These are phyloP conservation scores for Oceanodroma leucorhoa DNA, from an alignment of 2,797 vertebrate species.

Conservation along the genomic window DNA sequence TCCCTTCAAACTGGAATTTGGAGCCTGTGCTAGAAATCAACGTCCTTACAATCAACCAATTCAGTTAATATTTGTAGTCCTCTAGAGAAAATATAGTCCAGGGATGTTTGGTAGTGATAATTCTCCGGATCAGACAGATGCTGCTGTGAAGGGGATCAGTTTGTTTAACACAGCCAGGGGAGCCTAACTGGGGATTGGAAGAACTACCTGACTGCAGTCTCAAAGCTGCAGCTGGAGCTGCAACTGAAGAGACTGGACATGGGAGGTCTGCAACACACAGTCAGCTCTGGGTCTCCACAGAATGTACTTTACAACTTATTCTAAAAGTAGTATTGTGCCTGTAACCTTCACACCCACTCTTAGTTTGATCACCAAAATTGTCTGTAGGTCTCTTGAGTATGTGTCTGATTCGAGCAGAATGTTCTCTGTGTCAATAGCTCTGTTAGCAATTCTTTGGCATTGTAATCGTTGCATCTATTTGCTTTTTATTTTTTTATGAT, in stretches of 20 bases:
- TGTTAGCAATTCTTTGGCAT: neutral
- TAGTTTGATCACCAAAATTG: neutral
- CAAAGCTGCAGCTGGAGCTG: neutral
- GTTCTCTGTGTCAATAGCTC: neutral
- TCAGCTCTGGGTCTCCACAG: neutral
- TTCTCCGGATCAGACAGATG: neutral
- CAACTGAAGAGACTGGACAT: neutral
- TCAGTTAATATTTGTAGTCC: neutral
- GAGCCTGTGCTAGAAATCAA: neutral
- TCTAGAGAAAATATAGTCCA: neutral
- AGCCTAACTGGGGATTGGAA: neutral
- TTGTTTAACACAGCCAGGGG: neutral
- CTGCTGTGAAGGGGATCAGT: neutral
- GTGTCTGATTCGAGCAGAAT: neutral
- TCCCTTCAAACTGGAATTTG: neutral
- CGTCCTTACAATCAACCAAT: neutral
- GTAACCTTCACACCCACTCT: neutral
- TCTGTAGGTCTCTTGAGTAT: neutral
- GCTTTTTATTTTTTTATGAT: slow-evolving; percentile 36
- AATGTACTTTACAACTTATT: neutral
- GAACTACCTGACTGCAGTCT: neutral
- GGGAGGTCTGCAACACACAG: neutral
- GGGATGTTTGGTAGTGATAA: neutral
- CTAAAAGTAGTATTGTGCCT: neutral
- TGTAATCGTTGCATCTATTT: neutral